A percentile compares a stretch with the other conserved stretches of the same genome.
These are phyloP conservation scores for Raja brachyura DNA, from an alignment of 2,113 vertebrate species.

Conservation along the genomic window DNA sequence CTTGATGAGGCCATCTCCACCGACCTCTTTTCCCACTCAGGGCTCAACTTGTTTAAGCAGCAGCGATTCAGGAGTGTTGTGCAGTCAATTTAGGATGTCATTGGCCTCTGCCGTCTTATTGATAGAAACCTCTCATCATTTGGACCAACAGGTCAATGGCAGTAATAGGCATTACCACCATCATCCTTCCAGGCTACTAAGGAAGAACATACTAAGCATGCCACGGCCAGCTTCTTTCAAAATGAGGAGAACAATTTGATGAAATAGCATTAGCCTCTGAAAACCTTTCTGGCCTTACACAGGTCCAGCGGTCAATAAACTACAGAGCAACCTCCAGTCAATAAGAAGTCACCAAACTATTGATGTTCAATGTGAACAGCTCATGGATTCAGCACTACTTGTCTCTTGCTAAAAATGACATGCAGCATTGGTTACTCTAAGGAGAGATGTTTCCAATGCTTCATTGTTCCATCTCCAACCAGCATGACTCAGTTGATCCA, in stretches of 20 bases:
- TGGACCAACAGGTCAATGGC: neutral
- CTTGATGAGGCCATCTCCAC: neutral
- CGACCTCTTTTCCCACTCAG: neutral
- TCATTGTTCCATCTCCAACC: too few relatives aligned
- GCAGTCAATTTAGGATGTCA: neutral
- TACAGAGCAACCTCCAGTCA: neutral
- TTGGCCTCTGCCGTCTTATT: neutral
- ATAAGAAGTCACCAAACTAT: neutral
- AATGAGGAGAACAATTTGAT: neutral
- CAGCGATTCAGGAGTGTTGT: neutral
- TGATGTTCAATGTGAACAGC: neutral
- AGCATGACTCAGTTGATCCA: too few relatives aligned
- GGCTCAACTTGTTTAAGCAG: neutral
- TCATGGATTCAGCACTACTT: too few relatives aligned
- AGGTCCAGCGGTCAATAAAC: neutral
- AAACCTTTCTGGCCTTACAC: neutral
- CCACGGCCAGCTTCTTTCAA: neutral
- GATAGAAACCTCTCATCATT: neutral
- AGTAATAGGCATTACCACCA: neutral
- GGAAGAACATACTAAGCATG: neutral
- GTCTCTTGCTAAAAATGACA: too few relatives aligned
- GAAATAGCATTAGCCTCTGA: neutral
- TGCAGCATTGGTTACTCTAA: too few relatives aligned
- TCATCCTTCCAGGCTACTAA: neutral
- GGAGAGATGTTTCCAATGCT: too few relatives aligned